Evolutionary conservation across 2,113 vertebrate genomes (phyloP).

Genomic region (Neogale vison): DNA sequence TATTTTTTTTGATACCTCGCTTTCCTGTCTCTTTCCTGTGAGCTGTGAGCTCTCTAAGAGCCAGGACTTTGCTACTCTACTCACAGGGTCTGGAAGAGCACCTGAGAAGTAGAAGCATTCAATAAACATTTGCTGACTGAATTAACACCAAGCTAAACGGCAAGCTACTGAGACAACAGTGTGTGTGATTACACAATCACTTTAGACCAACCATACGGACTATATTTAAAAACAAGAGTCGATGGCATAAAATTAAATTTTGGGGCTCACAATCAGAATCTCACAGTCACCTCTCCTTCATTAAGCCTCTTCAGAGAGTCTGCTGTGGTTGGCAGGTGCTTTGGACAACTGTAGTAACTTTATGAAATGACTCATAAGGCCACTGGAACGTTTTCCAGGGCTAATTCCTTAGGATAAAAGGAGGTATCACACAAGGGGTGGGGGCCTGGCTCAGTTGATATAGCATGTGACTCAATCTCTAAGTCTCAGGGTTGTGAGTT

Average conservation of each 20-base stretch:
- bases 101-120: not conserved
- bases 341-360: not conserved
- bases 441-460: not conserved
- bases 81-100: not conserved
- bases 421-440: not conserved
- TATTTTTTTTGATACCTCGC: not conserved
- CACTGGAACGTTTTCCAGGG: not conserved
- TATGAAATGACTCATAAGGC: not conserved
- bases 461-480: not conserved
- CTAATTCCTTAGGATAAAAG: not conserved
- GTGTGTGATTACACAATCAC: not conserved
- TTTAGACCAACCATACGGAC: not conserved
- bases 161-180: not conserved
- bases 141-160: conserved; percentile 14
- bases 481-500: not conserved
- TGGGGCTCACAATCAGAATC: not conserved
- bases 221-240: not conserved
- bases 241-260: conserved; percentile 19
- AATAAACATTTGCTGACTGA: not conserved
- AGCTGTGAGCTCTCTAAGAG: not conserved
- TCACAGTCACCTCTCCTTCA: not conserved
- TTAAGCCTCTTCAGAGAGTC: not conserved
- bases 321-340: not conserved
- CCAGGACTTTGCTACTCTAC: not conserved
- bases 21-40: not conserved